Percentiles rank a stretch among this genome's conserved stretches.
Conservation (phyloP, 35 echinoderm and acorn worm species). For the Ophioderma brevispina region DNA sequence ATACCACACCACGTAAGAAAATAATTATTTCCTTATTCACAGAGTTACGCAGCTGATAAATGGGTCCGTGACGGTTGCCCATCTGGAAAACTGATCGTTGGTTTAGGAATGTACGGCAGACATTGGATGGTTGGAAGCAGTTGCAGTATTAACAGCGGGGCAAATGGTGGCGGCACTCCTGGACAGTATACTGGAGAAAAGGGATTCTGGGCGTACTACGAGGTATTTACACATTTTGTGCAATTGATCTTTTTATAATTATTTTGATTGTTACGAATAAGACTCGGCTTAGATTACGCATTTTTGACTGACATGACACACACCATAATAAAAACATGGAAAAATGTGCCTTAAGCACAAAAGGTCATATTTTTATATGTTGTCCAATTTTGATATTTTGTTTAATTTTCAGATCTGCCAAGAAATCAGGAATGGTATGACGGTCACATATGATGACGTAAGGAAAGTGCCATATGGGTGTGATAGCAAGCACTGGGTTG, state of each 20-base stretch:
- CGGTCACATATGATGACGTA: constrained; percentile 13
- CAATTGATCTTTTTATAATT: not conserved
- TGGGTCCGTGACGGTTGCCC: constrained; percentile 46
- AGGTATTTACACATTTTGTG: no score
- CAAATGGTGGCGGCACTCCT: constrained; percentile 27
- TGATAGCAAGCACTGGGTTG: constrained; percentile 49
- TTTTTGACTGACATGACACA: not conserved
- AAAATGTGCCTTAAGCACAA: no score
- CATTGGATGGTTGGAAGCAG: constrained; percentile 5
- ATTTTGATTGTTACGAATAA: not conserved
- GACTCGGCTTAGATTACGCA: not conserved
- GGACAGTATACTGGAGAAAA: constrained; percentile 32
- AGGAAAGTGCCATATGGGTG: constrained; percentile 35
- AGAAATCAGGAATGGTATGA: constrained; percentile 8
- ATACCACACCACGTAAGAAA: no score
- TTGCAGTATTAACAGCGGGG: constrained; percentile 30
- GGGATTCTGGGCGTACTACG: constrained; percentile 58
- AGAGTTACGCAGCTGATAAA: constrained; percentile 36
- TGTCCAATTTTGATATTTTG: not conserved
- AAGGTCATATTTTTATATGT: no score
- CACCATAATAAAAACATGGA: not conserved
- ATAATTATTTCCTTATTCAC: no score
- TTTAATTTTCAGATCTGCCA: constrained; percentile 23
- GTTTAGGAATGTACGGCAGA: constrained; percentile 51
- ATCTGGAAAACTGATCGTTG: constrained; percentile 45